Percentiles rank a stretch among this genome's conserved stretches.
Evolutionary conservation across 2,113 vertebrate genomes (phyloP).

Genomic region (Oxyruncus cristatus): DNA sequence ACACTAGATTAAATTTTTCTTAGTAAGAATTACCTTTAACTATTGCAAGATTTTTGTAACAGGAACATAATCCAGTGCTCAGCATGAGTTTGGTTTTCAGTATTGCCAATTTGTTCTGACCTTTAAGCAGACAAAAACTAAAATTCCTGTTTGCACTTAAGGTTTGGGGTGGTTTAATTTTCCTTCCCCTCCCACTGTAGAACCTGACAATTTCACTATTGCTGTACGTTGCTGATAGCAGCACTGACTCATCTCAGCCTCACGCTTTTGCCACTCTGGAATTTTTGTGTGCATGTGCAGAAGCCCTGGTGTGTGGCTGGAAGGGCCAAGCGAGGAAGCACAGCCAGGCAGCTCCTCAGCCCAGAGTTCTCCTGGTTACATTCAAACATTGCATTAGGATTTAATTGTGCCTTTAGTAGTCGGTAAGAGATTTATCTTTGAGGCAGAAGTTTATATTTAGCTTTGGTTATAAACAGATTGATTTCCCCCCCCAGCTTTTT

Average conservation of each 20-base stretch:
- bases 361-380: background rate
- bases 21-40: background rate
- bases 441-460: background rate
- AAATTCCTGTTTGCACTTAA: background rate
- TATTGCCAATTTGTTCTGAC: background rate
- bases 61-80: background rate
- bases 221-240: background rate
- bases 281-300: background rate
- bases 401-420: background rate
- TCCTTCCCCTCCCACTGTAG: background rate
- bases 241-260: background rate
- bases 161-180: background rate
- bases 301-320: rapidly evolving
- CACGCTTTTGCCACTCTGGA: background rate
- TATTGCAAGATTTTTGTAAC: background rate
- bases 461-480: background rate
- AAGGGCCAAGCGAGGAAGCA: rapidly evolving
- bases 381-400: background rate
- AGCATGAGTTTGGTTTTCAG: background rate
- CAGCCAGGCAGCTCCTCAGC: background rate
- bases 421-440: background rate
- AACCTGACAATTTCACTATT: background rate
- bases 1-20: background rate
- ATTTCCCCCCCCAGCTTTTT: rapidly evolving
- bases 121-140: background rate